Evolutionary conservation across 2,113 vertebrate species (phyloP), one percentile per base, ranked within the genome.

Genomic region (Ceyx margarethae): DNA sequence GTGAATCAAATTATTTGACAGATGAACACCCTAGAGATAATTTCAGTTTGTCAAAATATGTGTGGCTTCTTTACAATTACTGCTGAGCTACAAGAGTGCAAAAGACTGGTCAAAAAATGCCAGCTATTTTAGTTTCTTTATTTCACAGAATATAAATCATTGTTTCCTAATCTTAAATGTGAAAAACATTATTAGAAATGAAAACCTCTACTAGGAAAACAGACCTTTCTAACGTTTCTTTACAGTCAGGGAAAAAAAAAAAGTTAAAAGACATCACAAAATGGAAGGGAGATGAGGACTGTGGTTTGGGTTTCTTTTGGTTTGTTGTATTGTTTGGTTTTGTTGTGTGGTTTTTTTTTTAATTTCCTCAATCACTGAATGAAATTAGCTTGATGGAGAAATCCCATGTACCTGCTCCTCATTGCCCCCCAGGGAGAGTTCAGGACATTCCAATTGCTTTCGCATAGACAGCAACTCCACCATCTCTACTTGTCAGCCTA

Each of bases 1-100:
- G 57, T 67, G 87, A 95, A 91, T 95, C 82, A 94, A 95, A 72
- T 92, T 92, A 25, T 85, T 91, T 96, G 91, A 91, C 93, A 95
- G 90, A 73, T 61, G 87, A 96, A 85, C 58, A 83, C 72, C 65
- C 72, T 81, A 46, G 85, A 94, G 91, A 76, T 71, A 82, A 90
- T 92, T 93, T 92, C 77, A 64, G 76, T 96, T 91, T 96, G 80
- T 95, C 83, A 87, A 37, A 61, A 71, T 68, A 64, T 53, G 35
- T 87, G 75, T 66, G 84, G 58, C 53, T 94, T 86, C 84, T 92
- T 77, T 91, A 84, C 87, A 85, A 48, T 92, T 93, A 80, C 45
- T 2, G 4, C 54, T 46, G 56, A 89, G 54, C 43, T 77, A 84
- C 19, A 56, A 4, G 9, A 71, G 35, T 76, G 71, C 6, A 53